Conservation (phyloP, 2,888 invertebrate genomes). For the Cylindroiulus punctatus region DNA sequence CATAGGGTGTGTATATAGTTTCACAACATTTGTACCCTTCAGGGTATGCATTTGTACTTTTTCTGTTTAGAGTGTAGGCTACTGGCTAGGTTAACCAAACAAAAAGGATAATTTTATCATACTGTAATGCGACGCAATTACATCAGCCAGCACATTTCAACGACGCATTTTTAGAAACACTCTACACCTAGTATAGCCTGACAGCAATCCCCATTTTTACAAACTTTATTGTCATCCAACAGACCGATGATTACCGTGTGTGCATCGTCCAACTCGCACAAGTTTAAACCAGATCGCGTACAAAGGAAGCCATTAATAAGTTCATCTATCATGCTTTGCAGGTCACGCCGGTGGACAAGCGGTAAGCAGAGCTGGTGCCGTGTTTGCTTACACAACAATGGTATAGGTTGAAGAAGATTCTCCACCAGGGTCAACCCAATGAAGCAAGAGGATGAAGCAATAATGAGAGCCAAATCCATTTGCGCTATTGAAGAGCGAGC, state of each 20-base stretch:
- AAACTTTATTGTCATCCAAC: background rate
- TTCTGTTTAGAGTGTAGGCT: no score
- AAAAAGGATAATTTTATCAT: no score
- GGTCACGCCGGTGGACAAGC: slow-evolving; percentile 19
- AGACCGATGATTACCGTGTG: background rate
- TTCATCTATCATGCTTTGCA: slow-evolving; percentile 11
- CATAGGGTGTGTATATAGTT: no score
- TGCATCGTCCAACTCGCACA: background rate
- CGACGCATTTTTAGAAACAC: no score
- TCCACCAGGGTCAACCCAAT: slow-evolving; percentile 16
- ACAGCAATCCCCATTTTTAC: no score
- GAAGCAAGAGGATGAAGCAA: slow-evolving; percentile 33
- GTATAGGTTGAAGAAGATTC: slow-evolving; percentile 1
- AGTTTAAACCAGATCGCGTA: background rate
- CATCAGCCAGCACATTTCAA: no score
- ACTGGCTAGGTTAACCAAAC: no score
- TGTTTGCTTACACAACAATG: slow-evolving; percentile 43
- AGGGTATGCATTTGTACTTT: no score
- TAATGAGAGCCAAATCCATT: slow-evolving; percentile 45
- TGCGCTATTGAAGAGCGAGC: background rate
- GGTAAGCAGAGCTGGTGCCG: background rate
- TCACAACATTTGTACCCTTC: no score
- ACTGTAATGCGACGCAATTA: no score
- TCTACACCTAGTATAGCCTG: no score
- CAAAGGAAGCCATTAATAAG: slow-evolving; percentile 33